Evolutionary conservation across 2,797 vertebrate genomes (phyloP), one percentile per base, ranked within the genome.

Genomic region (Syngnathus rostellatus): DNA sequence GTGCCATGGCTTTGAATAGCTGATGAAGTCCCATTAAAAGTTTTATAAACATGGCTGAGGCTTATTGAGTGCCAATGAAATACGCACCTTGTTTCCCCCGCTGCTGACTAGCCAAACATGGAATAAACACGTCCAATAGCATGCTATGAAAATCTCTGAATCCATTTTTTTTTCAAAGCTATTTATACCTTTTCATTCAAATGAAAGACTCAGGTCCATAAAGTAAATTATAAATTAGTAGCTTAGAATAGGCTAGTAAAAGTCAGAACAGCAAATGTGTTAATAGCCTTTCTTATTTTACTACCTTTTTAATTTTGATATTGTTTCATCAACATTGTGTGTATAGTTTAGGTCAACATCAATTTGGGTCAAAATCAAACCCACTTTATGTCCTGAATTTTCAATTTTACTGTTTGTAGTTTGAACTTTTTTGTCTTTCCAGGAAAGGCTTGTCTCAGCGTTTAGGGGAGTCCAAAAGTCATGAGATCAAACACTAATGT

Each of bases 11-110:
- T 91, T 88, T 87, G 90, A 93, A 91, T 89, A 86, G 88, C 86
- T 89, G 91, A 93, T 89, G 91, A 93, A 91, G 87, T 78, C 88
- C 81, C 88, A 90, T 95, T 88, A 87, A 92, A 93, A 93, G 91
- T 89, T 86, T 92, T 93, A 94, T 94, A 93, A 92, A 90, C 85
- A 91, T 82, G 84, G 88, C 77, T 78, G 83, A 87, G 88, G 86
- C 90, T 87, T 87, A 89, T 90, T 85, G 91, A 89, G 88, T 89
- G 81, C 81, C 86, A 89, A 89, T 92, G 91, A 93, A 93, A 89
- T 90, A 91, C 89, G 90, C 90, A 76, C 86, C 66, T 83, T 86
- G 78, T 83, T 88, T 85, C 85, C 72, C 85, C 72, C 48, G 76
- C n/a, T 80, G 81, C 87, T 82, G 86, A 88, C 84, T 81, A 71